phyloP scores from a whole-genome alignment of 2,113 vertebrate genomes.

The zebrafish (Danio rerio) region GRCz12tu NC_133179.1:69869501-69870000 shows the following conservation, averaged over 20 bases:
- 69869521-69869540: too few relatives aligned
- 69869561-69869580: too few relatives aligned
- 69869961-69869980: neutral
- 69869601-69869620: too few relatives aligned
- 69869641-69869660: too few relatives aligned
- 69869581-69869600: too few relatives aligned
- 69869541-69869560: too few relatives aligned
- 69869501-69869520: too few relatives aligned
- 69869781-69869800: neutral
- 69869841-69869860: neutral
- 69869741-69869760: neutral
- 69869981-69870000: neutral
- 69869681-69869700: neutral
- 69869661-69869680: too few relatives aligned
- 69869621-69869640: too few relatives aligned
- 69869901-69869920: neutral
- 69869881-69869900: neutral
- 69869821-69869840: neutral
- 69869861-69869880: neutral
- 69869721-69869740: too few relatives aligned
- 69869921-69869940: neutral
- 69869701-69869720: neutral
- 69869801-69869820: neutral
- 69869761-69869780: neutral
- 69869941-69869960: neutral